phyloP scores from a whole-genome alignment of 2,888 invertebrate genomes.

The Metallyticus violacea region DNA sequence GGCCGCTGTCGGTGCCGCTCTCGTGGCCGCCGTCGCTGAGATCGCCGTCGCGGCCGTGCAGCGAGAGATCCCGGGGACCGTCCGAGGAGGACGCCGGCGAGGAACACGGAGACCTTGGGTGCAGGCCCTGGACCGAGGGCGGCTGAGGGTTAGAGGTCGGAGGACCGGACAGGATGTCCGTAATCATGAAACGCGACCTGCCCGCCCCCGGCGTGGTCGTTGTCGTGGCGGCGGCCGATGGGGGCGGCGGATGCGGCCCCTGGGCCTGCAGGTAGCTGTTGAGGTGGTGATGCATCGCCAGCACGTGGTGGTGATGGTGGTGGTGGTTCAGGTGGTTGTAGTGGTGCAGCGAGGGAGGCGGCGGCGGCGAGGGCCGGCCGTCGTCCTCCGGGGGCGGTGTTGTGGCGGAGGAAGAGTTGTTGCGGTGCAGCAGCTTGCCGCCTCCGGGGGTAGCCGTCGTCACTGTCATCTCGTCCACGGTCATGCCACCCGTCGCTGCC shows the following conservation, averaged over 20 bases:
- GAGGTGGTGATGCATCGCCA: constrained; percentile 4
- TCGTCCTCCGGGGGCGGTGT: not conserved
- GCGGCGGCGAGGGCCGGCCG: not conserved
- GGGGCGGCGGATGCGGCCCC: constrained; percentile 6
- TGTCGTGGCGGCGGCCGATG: constrained; percentile 41
- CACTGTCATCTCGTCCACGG: constrained; percentile 38
- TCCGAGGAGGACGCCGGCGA: constrained; percentile 52
- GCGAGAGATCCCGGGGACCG: constrained; percentile 55
- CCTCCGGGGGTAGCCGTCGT: constrained; percentile 27
- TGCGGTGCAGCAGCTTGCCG: not conserved
- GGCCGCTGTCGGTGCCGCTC: constrained; percentile 54
- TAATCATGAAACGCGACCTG: constrained; percentile 80
- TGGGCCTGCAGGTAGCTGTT: not conserved
- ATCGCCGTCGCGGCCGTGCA: constrained; percentile 45
- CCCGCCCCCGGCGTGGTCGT: constrained; percentile 49
- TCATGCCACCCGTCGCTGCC: constrained; percentile 36
- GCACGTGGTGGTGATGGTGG: constrained; percentile 23
- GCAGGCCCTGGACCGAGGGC: constrained; percentile 36
- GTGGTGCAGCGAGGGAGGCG: not conserved
- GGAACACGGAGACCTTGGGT: constrained; percentile 48
- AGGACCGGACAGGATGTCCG: constrained; percentile 69
- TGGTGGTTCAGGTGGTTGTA: constrained; percentile 5
- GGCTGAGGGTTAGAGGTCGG: not conserved
- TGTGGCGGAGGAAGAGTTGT: constrained; percentile 17
- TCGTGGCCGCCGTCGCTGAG: constrained; percentile 41